phyloP scores from a whole-genome alignment of 2,113 vertebrate species.

The Cynoglossus semilaevis region DNA sequence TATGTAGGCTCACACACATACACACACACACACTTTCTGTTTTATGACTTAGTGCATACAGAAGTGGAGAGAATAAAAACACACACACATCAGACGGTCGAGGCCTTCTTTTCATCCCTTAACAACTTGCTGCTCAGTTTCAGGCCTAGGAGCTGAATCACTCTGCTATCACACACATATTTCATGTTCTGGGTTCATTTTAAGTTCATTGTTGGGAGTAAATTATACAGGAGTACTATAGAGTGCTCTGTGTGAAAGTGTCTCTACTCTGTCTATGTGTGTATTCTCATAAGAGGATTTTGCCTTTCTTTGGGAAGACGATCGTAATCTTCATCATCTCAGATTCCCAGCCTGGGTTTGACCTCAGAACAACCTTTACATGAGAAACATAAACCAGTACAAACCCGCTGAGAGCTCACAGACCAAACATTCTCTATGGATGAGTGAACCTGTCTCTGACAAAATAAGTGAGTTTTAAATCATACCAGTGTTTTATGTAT shows the following conservation, averaged over 20 bases:
- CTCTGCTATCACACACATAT: conserved; percentile 35
- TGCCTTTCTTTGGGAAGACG: conserved; percentile 11
- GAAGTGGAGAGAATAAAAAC: no score
- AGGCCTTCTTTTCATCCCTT: conserved; percentile 32
- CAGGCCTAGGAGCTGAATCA: conserved; percentile 33
- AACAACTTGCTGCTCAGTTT: conserved; percentile 32
- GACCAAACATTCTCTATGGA: no score
- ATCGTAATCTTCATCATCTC: conserved; percentile 20
- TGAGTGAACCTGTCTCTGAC: no score
- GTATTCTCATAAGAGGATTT: neutral
- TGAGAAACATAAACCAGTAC: no score
- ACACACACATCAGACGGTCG: conserved; percentile 15
- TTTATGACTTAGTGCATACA: no score
- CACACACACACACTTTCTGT: no score
- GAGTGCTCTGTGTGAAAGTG: conserved; percentile 2
- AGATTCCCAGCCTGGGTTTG: conserved; percentile 17
- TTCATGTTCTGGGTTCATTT: conserved; percentile 48
- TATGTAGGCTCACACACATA: no score
- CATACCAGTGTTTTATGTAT: conserved; percentile 6
- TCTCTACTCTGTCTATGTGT: conserved; percentile 1
- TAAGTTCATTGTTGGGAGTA: conserved; percentile 45
- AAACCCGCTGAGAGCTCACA: no score
- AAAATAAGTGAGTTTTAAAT: neutral
- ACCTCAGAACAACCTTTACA: neutral
- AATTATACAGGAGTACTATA: conserved; percentile 15